Base-by-base conservation (phyloP, 1,140 invertebrate genomes). In the Reticulitermes speratus region DNA sequence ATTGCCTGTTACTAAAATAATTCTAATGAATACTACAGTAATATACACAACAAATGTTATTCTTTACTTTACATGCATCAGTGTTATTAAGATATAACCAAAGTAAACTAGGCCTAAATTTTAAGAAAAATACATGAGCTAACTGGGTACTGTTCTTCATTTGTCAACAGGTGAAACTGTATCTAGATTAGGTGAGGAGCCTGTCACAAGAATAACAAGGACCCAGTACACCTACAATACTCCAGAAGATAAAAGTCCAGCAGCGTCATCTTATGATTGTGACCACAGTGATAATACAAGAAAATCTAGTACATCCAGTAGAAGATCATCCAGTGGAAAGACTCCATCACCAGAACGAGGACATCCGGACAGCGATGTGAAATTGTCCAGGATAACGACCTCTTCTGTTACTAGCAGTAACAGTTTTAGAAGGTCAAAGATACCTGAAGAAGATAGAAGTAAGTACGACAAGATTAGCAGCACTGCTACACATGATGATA, bases 191-290 rank as follows among this genome's bases (percentile, higher is more conserved):
- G 94, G 94, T 83, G 91, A 93, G 59, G 92, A 94, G 88, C 94
- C 95, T 3, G 92, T 92, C 85, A 94, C 94, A 30, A 92, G 93
- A 87, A 92, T 95, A 65, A 94, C 93, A 82, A 92, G 94, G 83
- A 94, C 94, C 23, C 93, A 94, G 86, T 95, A 95, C 89, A 87
- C 86, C 7, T 90, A 90, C 86, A 85, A 88, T 44, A 89, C 86
- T 11, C 88, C 89, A 2, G 83, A 87, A 59, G 85, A 82, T 83
- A 88, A 52, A 86, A 88, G 38, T n/a, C 69, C 84, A 44, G 44
- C 84, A n/a, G 32, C 81, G 21, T 44, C 87, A 21, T 84, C 52
- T 45, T 8, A 85, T 38, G 87, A 88, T 25, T 11, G 87, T 84
- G 83, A 84, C 44, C 45, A 84, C 1, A 45, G 44, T n/a, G 23